These are phyloP conservation scores for Urocolius indicus DNA, from an alignment of 2,113 vertebrate genomes.

Conservation along the genomic window DNA sequence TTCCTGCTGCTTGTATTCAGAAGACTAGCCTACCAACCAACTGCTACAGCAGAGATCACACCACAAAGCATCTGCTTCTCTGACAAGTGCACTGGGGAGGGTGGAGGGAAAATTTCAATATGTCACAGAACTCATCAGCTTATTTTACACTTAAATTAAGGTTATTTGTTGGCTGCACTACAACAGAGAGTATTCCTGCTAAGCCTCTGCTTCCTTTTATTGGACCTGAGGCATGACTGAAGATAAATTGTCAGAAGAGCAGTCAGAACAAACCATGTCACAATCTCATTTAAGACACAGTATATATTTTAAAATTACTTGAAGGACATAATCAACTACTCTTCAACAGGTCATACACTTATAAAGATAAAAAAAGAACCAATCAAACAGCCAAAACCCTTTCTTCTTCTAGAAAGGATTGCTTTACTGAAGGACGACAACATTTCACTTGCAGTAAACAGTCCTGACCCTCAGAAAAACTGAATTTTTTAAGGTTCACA, in stretches of 20 bases:
- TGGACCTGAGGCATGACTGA: background rate
- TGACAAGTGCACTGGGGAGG: background rate
- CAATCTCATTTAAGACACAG: background rate
- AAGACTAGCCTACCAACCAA: background rate
- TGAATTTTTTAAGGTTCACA: background rate
- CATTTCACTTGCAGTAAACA: background rate
- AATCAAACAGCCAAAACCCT: background rate
- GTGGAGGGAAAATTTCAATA: background rate
- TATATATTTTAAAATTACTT: background rate
- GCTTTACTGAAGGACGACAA: background rate
- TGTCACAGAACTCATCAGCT: background rate
- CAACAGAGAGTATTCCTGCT: background rate
- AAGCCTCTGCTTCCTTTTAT: background rate
- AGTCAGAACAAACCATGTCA: background rate
- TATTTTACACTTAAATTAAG: background rate
- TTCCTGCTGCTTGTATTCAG: slow-evolving; percentile 7
- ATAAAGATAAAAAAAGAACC: background rate
- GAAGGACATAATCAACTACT: background rate
- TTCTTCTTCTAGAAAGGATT: background rate
- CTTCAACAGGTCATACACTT: background rate
- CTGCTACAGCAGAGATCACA: slow-evolving; percentile 12
- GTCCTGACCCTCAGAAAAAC: background rate
- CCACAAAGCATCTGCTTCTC: slow-evolving; percentile 40
- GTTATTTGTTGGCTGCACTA: background rate
- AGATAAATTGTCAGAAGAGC: background rate